A percentile compares a stretch with the other conserved stretches of the same genome.
Evolutionary conservation across 2,113 vertebrate genomes (phyloP).

Genomic region (Bothrops jararaca): DNA sequence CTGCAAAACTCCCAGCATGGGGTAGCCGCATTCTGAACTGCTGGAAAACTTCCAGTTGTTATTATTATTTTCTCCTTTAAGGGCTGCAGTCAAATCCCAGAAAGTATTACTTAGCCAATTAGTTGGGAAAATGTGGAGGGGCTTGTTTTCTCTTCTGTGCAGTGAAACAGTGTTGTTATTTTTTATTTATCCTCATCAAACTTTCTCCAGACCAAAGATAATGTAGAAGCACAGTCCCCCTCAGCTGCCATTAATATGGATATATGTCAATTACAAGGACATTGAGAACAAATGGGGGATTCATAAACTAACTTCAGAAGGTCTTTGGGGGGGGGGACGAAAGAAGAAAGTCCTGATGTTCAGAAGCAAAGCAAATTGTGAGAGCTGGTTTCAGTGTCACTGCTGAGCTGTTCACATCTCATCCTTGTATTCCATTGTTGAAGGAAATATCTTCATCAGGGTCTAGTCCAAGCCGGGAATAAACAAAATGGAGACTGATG

Average conservation of each 20-base stretch:
- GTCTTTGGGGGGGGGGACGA: conserved; percentile 42
- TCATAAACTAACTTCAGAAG: conserved; percentile 45
- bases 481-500: too few relatives aligned
- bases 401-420: neutral
- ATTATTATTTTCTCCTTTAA: neutral
- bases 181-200: conserved; percentile 60
- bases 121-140: conserved; percentile 41
- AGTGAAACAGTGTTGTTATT: conserved; percentile 47
- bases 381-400: neutral
- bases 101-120: conserved; percentile 51
- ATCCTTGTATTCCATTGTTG: neutral
- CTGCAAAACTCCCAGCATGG: conserved; percentile 39
- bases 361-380: conserved; percentile 3
- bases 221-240: conserved; percentile 34
- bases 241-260: conserved; percentile 43
- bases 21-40: conserved; percentile 35
- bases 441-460: too few relatives aligned
- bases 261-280: conserved; percentile 40
- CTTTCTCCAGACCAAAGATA: conserved; percentile 38
- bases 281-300: conserved; percentile 53
- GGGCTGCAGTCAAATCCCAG: conserved; percentile 18
- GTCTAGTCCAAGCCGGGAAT: too few relatives aligned
- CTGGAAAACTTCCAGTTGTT: conserved; percentile 47
- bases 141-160: conserved; percentile 32
- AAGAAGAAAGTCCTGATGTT: conserved; percentile 3